Base-by-base conservation (phyloP, 2,888 invertebrate genomes). In the Leucoma salicis region DNA sequence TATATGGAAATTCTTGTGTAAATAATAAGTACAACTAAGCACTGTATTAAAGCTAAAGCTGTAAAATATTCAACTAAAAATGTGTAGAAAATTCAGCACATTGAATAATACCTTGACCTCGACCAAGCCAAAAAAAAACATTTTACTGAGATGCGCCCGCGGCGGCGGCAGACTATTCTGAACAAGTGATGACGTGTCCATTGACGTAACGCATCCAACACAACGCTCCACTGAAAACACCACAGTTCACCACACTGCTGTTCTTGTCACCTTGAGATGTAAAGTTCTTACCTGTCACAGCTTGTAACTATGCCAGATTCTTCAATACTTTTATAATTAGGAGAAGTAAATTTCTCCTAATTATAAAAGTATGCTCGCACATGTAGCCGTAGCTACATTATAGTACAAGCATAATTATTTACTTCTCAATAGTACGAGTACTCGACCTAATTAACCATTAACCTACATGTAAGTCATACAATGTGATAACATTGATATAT, bases 391-490 rank as follows among this genome's bases (percentile, higher is more conserved):
- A 6, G 16, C 16, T 3, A 32, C 39, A 49, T 5, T 14, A 13
- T 13, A 29, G 6, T 29, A 29, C 6, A 14, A 29, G 12, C 75
- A 69, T 73, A 72, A 70, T 58, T 61, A 63, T 63, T 63, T 59
- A 64, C 64, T 61, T 16, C 60, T 69, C 59, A 65, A 62, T 51
- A 44, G 38, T 35, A 44, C 36, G 65, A 70, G 70, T 72, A 70
- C 76, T 78, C 75, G 81, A 78, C 83, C 85, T 68, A 74, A 77
- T 82, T 84, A 78, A 70, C 72, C 63, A 74, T 75, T 82, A 79
- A 80, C 82, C 81, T 71, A 83, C 65, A 76, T 82, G 66, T 66
- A 66, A 61, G 66, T 69, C 70, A 71, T 63, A 74, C 68, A 59
- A 49, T 43, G 42, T 21, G 82, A 83, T 82, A 81, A 79, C 72